A percentile compares a stretch with the other conserved stretches of the same genome.
These are phyloP conservation scores for Girardia tigrina DNA, from an alignment of 2,888 invertebrate genomes.

Conservation along the genomic window DNA sequence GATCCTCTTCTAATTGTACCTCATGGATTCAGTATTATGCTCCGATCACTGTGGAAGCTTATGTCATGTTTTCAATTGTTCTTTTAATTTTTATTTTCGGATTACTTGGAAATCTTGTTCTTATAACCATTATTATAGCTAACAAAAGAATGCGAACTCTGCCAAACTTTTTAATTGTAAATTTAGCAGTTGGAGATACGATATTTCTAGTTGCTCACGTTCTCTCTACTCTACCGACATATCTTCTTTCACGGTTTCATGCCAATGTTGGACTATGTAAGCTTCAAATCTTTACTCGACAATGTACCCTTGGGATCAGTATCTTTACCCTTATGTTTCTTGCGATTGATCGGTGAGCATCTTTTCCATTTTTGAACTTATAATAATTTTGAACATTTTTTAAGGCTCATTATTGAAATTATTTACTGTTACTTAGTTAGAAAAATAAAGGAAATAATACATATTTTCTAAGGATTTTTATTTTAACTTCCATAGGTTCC, in stretches of 20 bases:
- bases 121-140: background rate
- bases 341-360: conserved; percentile 1
- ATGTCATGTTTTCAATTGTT: background rate
- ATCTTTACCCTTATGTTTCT: conserved; percentile 1
- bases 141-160: conserved; percentile 12
- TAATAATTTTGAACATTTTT: too few species aligned
- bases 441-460: too few species aligned
- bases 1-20: background rate
- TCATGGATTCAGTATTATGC: background rate
- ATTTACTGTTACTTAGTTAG: too few species aligned
- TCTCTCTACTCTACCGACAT: background rate
- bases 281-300: background rate
- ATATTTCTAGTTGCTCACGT: background rate
- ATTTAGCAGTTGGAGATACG: background rate
- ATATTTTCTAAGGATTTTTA: too few species aligned
- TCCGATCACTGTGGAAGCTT: background rate
- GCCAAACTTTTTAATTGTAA: conserved; percentile 7
- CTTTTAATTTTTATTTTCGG: background rate
- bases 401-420: too few species aligned
- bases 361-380: too few species aligned
- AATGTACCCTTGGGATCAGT: background rate
- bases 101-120: conserved; percentile 11
- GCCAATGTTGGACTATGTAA: background rate
- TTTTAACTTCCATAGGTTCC: too few species aligned
- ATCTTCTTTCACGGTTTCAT: background rate